Conservation (phyloP, 2,888 invertebrate species). For the Parnassius mnemosyne region DNA sequence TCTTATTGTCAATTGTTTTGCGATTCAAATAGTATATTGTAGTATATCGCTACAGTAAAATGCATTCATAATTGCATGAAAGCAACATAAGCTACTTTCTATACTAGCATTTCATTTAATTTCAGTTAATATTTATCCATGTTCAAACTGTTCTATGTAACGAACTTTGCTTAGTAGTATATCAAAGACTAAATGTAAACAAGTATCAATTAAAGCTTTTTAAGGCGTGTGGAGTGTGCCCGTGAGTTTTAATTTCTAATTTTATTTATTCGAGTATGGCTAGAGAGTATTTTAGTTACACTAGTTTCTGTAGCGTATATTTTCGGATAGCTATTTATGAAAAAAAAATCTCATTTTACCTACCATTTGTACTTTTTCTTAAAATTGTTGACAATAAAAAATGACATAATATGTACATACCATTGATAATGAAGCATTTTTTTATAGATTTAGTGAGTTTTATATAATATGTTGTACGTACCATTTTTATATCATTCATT, state of each 20-base stretch:
- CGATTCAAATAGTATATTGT: slow-evolving; percentile 26
- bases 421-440: not conserved
- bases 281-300: not conserved
- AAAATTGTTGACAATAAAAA: not conserved
- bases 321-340: not conserved
- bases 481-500: too few relatives aligned
- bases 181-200: slow-evolving; percentile 6
- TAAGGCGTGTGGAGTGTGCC: not conserved
- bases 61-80: slow-evolving; percentile 18
- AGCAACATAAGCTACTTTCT: slow-evolving; percentile 18
- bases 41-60: slow-evolving; percentile 27
- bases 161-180: slow-evolving; percentile 20
- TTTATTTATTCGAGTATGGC: slow-evolving; percentile 3
- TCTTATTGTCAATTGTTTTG: slow-evolving; percentile 23
- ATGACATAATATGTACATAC: slow-evolving; percentile 6
- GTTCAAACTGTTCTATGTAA: slow-evolving; percentile 6
- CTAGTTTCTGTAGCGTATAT: not conserved
- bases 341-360: slow-evolving; percentile 59
- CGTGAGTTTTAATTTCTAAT: not conserved
- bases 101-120: slow-evolving; percentile 1
- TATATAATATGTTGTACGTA: not conserved
- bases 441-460: not conserved
- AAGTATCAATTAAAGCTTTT: slow-evolving; percentile 1
- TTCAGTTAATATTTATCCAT: slow-evolving; percentile 8
- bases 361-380: slow-evolving; percentile 28